Evolutionary conservation across 2,888 invertebrate species (phyloP), one percentile per base, ranked within the genome.

Genomic region (Cantharis flavilabris): DNA sequence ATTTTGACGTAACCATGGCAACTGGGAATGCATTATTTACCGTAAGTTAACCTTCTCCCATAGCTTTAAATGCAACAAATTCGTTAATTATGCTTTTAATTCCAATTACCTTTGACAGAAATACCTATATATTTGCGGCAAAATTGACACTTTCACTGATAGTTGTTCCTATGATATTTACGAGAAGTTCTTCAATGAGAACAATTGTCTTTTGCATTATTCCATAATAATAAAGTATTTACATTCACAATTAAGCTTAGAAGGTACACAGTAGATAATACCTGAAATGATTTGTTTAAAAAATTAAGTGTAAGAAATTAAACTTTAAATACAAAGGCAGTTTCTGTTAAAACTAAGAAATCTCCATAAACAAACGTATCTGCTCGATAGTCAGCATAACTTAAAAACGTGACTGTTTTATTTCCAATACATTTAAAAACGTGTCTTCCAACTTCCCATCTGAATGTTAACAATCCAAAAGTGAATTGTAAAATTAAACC

Each of bases 81-180:
- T 98, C 98, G 85, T 98, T 98, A 14, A 97, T n/a, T n/a, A 97
- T 93, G 0, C 95, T 96, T 89, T 98, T 98, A 18, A 97, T 88
- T 0, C 98, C 98, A 67, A 98, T 94, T 9, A 98, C 90, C 49
- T 93, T 91, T 0, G n/a, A n/a, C n/a, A n/a, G n/a, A n/a, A n/a
- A n/a, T n/a, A n/a, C n/a, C n/a, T n/a, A n/a, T n/a, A n/a, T n/a
- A n/a, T n/a, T n/a, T n/a, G n/a, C n/a, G n/a, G n/a, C n/a, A 13
- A 97, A 94, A 80, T 94, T 97, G 64, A 98, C 93, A 75, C 98
- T 98, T 89, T 99, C 99, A 75, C 97, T 97, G 0, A 98, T 96
- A 0, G 98, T 97, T 0, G 98, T 98, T 14, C 93, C 95, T 88
- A 97, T 89, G 0, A 93, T 87, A 13, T 89, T 86, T 82, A 94